Evolutionary conservation across 2,797 vertebrate species (phyloP).

Genomic region (Silurus lanzhouensis): DNA sequence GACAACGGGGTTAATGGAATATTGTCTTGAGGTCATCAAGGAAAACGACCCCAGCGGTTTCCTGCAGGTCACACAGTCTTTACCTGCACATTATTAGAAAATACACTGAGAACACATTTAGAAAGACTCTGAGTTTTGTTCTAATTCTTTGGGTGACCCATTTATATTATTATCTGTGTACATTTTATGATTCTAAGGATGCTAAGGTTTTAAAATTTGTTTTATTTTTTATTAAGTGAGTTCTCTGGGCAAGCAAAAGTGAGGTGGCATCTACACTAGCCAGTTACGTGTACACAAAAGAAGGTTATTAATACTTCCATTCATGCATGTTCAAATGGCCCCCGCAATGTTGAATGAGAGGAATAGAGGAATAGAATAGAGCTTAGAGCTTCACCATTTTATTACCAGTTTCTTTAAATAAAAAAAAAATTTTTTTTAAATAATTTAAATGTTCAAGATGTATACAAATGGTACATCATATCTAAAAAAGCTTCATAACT

Average conservation of each 20-base stretch:
- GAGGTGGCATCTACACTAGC: background rate
- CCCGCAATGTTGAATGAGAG: background rate
- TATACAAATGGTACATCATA: no score
- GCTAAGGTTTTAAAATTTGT: background rate
- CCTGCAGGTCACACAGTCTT: conserved; percentile 82
- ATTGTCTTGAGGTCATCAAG: conserved; percentile 98
- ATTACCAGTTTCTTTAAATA: background rate
- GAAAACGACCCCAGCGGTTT: conserved; percentile 99
- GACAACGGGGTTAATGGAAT: conserved; percentile 98
- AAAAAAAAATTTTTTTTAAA: no score
- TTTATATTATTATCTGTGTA: background rate
- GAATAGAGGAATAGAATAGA: no score
- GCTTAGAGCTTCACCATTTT: background rate
- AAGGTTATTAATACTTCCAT: background rate
- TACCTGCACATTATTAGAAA: background rate
- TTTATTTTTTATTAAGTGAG: no score
- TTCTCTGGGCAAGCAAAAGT: background rate
- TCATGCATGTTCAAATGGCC: background rate
- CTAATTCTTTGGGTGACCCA: no score
- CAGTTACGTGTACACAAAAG: background rate
- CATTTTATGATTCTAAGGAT: background rate
- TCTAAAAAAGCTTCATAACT: background rate
- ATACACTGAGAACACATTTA: background rate
- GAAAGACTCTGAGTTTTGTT: no score
- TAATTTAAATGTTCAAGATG: background rate